These are phyloP conservation scores for Trachelus iudaicus DNA, from an alignment of 2,888 invertebrate genomes.

Conservation along the genomic window DNA sequence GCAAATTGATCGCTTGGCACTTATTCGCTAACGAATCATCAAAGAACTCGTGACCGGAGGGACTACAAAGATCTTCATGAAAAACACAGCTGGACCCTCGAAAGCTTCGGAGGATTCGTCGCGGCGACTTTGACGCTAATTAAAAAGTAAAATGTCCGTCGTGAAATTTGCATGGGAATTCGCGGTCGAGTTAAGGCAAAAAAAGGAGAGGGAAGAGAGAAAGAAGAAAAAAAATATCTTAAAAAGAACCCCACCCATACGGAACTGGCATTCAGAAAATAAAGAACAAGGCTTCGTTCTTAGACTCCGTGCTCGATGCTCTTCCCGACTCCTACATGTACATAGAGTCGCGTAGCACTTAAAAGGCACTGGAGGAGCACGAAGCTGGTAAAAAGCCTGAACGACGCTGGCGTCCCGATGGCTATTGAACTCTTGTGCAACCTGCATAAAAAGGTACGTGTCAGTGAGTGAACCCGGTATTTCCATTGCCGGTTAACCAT, in stretches of 20 bases:
- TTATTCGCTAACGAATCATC: background rate
- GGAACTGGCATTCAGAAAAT: background rate
- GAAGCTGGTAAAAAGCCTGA: background rate
- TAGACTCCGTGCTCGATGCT: background rate
- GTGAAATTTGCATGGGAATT: constrained; percentile 5
- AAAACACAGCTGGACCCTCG: background rate
- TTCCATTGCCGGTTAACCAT: background rate
- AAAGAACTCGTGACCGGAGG: background rate
- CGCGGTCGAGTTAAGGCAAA: background rate
- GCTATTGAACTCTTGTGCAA: constrained; percentile 25
- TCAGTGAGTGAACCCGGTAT: background rate
- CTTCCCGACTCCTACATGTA: background rate
- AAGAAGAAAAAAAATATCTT: background rate
- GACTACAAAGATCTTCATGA: background rate
- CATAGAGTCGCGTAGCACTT: background rate
- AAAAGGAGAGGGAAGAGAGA: background rate
- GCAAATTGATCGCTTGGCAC: background rate
- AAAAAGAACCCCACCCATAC: background rate
- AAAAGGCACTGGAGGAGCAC: background rate
- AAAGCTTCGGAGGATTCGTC: background rate
- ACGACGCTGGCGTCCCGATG: constrained; percentile 8
- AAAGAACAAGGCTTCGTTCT: background rate
- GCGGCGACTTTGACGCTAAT: background rate
- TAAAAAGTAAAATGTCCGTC: background rate
- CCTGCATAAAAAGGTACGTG: constrained; percentile 19